Evolutionary conservation across 2,888 invertebrate genomes (phyloP).

Genomic region (Pheosia gnoma): DNA sequence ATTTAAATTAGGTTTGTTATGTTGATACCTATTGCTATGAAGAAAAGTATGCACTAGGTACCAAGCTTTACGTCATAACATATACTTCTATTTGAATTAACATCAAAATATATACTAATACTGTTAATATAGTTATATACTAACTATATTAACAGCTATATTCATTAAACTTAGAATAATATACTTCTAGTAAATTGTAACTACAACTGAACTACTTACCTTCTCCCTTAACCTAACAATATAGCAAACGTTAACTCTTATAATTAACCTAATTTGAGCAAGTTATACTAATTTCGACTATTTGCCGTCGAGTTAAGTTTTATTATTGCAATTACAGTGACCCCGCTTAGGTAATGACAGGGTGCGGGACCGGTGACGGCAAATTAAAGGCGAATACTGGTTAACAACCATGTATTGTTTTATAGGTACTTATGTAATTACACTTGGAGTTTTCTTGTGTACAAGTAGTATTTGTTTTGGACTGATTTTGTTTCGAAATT

Average conservation of each 20-base stretch:
- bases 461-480: background rate
- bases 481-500: too few relatives aligned
- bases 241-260: conserved; percentile 25
- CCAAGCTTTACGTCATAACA: too few relatives aligned
- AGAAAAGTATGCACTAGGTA: too few relatives aligned
- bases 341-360: conserved; percentile 7
- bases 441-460: background rate
- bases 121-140: too few relatives aligned
- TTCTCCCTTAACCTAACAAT: conserved; percentile 6
- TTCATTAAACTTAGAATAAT: background rate
- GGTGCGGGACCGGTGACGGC: background rate
- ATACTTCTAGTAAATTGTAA: conserved; percentile 2
- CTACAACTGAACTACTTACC: background rate
- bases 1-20: too few relatives aligned
- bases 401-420: conserved; percentile 3
- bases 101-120: too few relatives aligned
- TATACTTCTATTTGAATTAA: too few relatives aligned
- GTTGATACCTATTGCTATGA: too few relatives aligned
- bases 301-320: conserved; percentile 18
- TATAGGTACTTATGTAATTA: conserved; percentile 2
- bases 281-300: conserved; percentile 34
- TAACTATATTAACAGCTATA: too few relatives aligned
- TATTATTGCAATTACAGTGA: conserved; percentile 1
- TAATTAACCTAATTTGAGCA: conserved; percentile 32
- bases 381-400: conserved; percentile 7